These are phyloP conservation scores for Echinometra lucunter DNA, from an alignment of 53 echinoderm and acorn worm genomes.

Conservation along the genomic window DNA sequence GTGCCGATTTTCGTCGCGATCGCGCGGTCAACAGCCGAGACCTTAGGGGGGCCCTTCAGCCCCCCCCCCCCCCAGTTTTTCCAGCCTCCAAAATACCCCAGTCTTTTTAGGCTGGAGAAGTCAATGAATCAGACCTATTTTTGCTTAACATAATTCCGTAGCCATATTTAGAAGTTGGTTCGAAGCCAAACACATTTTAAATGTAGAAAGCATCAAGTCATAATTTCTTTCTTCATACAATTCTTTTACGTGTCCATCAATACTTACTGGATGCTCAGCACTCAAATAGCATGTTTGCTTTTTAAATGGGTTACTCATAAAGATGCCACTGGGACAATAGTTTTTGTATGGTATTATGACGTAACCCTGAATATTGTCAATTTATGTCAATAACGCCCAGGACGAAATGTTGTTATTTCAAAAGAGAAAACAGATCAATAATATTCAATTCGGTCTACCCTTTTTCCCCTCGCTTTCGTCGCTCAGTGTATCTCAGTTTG, in stretches of 20 bases:
- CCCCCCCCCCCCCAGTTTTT: too few relatives aligned
- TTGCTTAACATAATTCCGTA: too few relatives aligned
- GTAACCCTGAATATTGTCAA: too few relatives aligned
- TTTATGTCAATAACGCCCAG: background rate
- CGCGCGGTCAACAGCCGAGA: too few relatives aligned
- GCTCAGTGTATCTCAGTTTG: background rate
- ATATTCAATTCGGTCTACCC: background rate
- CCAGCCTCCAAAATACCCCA: too few relatives aligned
- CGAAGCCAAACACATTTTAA: background rate
- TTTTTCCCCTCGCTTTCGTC: background rate
- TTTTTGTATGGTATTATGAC: background rate
- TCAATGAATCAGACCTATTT: too few relatives aligned
- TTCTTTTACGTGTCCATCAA: background rate
- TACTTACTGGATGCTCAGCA: background rate
- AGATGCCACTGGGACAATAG: background rate
- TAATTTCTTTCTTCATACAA: background rate
- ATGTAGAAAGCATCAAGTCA: background rate
- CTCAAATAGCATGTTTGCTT: background rate
- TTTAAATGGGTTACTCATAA: background rate
- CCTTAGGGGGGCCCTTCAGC: too few relatives aligned
- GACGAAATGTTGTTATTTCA: background rate
- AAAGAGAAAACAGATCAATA: background rate
- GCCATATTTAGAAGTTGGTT: background rate
- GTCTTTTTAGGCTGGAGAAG: too few relatives aligned
- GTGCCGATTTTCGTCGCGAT: too few relatives aligned